phyloP scores from a whole-genome alignment of 37 sponge, comb jelly and placozoan species.

The Axinella damicornis region DNA sequence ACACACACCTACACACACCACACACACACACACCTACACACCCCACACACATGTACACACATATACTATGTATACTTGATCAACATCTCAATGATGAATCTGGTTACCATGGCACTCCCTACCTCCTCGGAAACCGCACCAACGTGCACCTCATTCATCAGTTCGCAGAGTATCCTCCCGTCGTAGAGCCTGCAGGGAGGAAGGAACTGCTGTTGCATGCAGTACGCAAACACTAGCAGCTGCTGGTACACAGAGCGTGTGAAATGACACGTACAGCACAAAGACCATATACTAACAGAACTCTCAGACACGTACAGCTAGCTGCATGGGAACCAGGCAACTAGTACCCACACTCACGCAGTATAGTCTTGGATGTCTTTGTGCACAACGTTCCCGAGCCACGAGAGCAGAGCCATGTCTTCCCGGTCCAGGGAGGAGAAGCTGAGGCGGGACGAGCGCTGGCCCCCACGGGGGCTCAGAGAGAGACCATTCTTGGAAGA shows the following conservation, averaged over 20 bases:
- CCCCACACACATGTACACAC: neutral
- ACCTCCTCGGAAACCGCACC: constrained; percentile 42
- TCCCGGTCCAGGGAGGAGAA: constrained; percentile 48
- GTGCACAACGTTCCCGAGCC: constrained; percentile 58
- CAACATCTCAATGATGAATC: neutral
- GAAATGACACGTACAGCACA: too few species aligned
- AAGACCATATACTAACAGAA: too few species aligned
- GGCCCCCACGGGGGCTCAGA: neutral
- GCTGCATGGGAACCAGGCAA: neutral
- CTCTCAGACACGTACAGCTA: neutral
- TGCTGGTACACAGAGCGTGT: too few species aligned
- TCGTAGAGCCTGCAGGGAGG: constrained; percentile 63
- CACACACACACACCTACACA: too few species aligned
- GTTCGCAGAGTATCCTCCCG: constrained; percentile 68
- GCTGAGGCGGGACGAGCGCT: neutral
- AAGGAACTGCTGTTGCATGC: too few species aligned
- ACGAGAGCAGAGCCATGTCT: constrained; percentile 58
- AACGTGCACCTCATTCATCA: constrained; percentile 39
- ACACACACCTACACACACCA: too few species aligned
- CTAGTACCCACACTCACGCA: constrained; percentile 35
- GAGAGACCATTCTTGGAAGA: constrained; percentile 1
- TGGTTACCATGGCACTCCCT: too few species aligned
- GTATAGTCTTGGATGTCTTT: constrained; percentile 53
- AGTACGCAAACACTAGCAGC: too few species aligned
- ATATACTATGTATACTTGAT: neutral